A percentile compares a stretch with the other conserved stretches of the same genome.
Evolutionary conservation across 2,113 vertebrate genomes (phyloP).

Genomic region (Cyphomyrus discorhynchus): DNA sequence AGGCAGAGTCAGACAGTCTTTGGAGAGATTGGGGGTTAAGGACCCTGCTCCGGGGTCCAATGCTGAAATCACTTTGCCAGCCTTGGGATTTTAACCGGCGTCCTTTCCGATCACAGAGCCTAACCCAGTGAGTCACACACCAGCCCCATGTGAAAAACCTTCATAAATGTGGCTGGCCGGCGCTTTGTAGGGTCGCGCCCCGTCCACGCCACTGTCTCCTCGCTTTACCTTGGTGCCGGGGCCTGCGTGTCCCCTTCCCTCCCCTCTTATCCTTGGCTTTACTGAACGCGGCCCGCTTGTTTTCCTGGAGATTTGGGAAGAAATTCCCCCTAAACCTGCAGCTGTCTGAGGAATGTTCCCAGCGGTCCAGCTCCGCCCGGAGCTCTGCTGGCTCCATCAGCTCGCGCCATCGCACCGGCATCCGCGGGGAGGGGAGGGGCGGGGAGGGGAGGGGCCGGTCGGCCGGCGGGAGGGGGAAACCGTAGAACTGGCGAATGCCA

Average conservation of each 20-base stretch:
- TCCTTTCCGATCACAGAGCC: background rate
- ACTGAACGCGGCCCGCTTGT: conserved; percentile 52
- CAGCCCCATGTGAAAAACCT: background rate
- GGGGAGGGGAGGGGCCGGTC: conserved; percentile 19
- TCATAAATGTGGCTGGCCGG: background rate
- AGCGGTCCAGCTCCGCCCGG: conserved; percentile 38
- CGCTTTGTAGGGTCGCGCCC: conserved; percentile 25
- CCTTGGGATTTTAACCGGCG: background rate
- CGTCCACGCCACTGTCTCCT: conserved; percentile 43
- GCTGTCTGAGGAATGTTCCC: conserved; percentile 62
- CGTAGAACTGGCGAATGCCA: conserved; percentile 35
- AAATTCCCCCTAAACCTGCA: conserved; percentile 67
- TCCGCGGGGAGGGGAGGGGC: conserved; percentile 22
- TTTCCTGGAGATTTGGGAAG: conserved; percentile 54
- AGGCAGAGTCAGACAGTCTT: background rate
- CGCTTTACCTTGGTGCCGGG: conserved; percentile 40
- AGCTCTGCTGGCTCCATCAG: conserved; percentile 49
- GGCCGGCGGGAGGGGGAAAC: conserved; percentile 1
- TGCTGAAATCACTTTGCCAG: background rate
- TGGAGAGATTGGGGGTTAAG: background rate
- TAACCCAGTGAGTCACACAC: background rate
- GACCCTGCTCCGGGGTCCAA: background rate
- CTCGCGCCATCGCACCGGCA: conserved; percentile 30
- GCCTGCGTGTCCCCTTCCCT: background rate
- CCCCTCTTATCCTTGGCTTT: conserved; percentile 28